These are phyloP conservation scores for Brachionus angularis DNA, from an alignment of 1,140 invertebrate species.

Conservation along the genomic window DNA sequence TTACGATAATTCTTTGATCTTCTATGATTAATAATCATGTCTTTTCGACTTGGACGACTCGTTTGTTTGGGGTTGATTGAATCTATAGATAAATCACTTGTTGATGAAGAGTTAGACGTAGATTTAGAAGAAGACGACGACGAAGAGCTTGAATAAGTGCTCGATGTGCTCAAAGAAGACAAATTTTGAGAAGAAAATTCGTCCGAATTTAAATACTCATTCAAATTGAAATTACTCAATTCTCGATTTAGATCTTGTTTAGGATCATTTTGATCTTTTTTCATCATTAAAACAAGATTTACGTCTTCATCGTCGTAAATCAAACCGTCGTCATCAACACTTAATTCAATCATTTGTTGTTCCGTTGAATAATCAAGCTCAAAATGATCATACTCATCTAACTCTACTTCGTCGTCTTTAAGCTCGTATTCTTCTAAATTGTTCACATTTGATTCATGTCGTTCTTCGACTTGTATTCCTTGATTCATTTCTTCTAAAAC, in stretches of 20 bases:
- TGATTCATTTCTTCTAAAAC: background rate
- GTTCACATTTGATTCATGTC: background rate
- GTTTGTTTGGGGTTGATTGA: constrained; percentile 8
- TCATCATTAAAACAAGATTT: constrained; percentile 16
- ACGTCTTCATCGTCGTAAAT: constrained; percentile 36
- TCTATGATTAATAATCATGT: no score
- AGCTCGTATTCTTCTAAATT: constrained; percentile 20
- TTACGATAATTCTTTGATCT: background rate
- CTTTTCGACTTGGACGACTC: no score
- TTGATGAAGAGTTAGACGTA: background rate
- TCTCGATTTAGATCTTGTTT: background rate
- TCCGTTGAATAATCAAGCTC: constrained; percentile 23
- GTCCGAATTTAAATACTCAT: constrained; percentile 20
- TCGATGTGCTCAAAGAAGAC: background rate
- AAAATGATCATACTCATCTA: constrained; percentile 5
- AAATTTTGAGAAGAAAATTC: constrained; percentile 31
- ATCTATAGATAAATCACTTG: constrained; percentile 13
- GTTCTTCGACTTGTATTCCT: background rate
- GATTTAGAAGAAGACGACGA: no score
- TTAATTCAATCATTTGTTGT: constrained; percentile 22
- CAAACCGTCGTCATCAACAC: constrained; percentile 36
- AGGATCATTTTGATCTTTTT: background rate
- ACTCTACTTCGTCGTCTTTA: background rate
- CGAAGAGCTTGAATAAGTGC: background rate
- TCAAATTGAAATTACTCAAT: background rate